phyloP scores from a whole-genome alignment of 2,797 vertebrate genomes.

The Poeciliopsis presidionis region DNA sequence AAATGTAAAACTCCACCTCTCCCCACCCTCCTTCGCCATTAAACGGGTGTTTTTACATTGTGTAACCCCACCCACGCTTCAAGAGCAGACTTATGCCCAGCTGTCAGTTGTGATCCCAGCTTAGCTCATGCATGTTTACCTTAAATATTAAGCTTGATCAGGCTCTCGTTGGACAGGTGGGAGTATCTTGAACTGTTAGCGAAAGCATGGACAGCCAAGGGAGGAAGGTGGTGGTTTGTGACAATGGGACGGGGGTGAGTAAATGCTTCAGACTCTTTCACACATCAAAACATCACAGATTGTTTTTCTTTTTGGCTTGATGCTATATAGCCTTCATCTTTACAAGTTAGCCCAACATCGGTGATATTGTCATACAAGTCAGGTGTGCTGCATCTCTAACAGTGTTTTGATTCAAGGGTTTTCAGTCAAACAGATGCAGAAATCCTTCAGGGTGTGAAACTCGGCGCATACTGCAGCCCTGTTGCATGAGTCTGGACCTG shows the following conservation, averaged over 20 bases:
- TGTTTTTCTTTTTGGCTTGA: neutral
- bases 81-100: slow-evolving; percentile 34
- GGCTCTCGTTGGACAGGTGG: slow-evolving; percentile 33
- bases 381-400: neutral
- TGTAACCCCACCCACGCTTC: slow-evolving; percentile 35
- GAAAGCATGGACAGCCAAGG: slow-evolving; percentile 80
- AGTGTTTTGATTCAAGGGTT: neutral
- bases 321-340: neutral
- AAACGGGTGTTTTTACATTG: slow-evolving; percentile 30
- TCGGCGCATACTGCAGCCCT: slow-evolving; percentile 23
- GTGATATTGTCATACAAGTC: neutral
- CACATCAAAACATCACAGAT: neutral
- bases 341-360: neutral
- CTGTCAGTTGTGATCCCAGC: slow-evolving; percentile 35
- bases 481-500: slow-evolving; percentile 75
- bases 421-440: slow-evolving; percentile 7
- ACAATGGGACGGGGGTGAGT: slow-evolving; percentile 86
- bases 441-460: slow-evolving; percentile 35
- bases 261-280: neutral
- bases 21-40: neutral
- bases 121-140: slow-evolving; percentile 21
- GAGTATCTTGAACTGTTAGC: slow-evolving; percentile 6
- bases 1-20: neutral
- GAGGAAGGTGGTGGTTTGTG: slow-evolving; percentile 84
- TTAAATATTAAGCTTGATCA: neutral